Base-by-base conservation (phyloP, 2,888 invertebrate species). In the Dryomyza anilis region DNA sequence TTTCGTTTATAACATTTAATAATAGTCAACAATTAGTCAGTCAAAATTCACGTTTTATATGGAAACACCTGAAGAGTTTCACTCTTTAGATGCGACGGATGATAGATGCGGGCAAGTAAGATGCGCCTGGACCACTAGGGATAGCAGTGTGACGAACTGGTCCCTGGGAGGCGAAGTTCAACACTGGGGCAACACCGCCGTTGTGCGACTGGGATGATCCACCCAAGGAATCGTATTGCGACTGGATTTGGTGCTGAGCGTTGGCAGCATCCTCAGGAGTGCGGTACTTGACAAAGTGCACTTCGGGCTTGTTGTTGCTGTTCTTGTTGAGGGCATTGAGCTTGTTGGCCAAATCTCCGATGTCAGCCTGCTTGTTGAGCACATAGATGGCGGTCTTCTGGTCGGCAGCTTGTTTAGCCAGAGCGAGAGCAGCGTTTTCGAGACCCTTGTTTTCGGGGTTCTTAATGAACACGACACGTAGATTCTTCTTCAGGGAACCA, bases 301-400 rank as follows among this genome's bases (percentile, higher is more conserved):
- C 81, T 65, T 81, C 81, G 39, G 81, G 81, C 53, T 74, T 76
- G 65, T 74, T 72, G 60, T 74, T 74, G 63, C 65, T 58, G 53
- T 75, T 72, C 59, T 70, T 73, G 64, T 74, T 74, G 25, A 68
- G 63, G 16, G 74, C 68, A 27, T 77, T 73, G 29, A 79, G 64
- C 64, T 75, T 75, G 59, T 74, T 71, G 67, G 76, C 72, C 60
- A 78, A 66, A 36, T 76, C 78, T 7, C 75, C 71, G 6, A 78
- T 71, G 43, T 78, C 80, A 10, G 76, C 64, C 64, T 78, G 78
- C 66, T 76, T 79, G 73, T 73, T 78, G 21, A 82, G 75, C 1
- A 82, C 81, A 69, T 82, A 82, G 64, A 82, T 80, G 66, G 81
- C 81, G 19, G 82, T 82, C 70, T 78, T 72, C 29, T 82, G 80